These are phyloP conservation scores for Watsonalla binaria DNA, from an alignment of 2,888 invertebrate genomes.

Conservation along the genomic window DNA sequence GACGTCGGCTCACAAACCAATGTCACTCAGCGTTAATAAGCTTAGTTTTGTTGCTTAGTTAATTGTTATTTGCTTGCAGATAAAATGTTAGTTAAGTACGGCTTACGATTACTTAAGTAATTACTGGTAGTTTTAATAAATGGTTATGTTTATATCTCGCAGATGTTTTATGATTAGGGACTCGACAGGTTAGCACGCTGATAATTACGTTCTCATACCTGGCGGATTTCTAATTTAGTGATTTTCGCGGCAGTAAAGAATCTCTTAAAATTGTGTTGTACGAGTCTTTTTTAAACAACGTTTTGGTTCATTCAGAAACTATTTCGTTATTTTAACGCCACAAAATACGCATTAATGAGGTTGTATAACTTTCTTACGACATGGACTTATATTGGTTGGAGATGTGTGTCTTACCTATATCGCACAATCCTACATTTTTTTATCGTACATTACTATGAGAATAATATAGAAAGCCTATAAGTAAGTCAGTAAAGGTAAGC, in stretches of 20 bases:
- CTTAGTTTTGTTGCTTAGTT: slow-evolving; percentile 15
- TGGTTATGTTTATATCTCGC: neutral
- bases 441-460: too few species aligned
- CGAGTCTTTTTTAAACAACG: too few species aligned
- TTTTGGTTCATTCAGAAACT: too few species aligned
- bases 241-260: neutral
- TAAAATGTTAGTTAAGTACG: neutral
- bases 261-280: too few species aligned
- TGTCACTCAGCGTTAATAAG: slow-evolving; percentile 16
- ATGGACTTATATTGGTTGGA: too few species aligned
- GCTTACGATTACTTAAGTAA: slow-evolving; percentile 10
- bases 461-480: too few species aligned
- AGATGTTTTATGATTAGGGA: neutral
- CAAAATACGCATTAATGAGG: too few species aligned
- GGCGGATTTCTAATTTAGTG: neutral
- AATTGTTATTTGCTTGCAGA: slow-evolving; percentile 6
- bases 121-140: neutral
- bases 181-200: neutral
- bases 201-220: neutral
- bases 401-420: too few species aligned
- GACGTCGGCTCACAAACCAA: slow-evolving; percentile 33
- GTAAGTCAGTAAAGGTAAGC: too few species aligned
- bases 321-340: too few species aligned
- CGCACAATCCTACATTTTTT: too few species aligned
- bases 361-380: too few species aligned